Evolutionary conservation across 2,113 vertebrate genomes (phyloP), one percentile per base, ranked within the genome.

Genomic region (Cyanoderma ruficeps): DNA sequence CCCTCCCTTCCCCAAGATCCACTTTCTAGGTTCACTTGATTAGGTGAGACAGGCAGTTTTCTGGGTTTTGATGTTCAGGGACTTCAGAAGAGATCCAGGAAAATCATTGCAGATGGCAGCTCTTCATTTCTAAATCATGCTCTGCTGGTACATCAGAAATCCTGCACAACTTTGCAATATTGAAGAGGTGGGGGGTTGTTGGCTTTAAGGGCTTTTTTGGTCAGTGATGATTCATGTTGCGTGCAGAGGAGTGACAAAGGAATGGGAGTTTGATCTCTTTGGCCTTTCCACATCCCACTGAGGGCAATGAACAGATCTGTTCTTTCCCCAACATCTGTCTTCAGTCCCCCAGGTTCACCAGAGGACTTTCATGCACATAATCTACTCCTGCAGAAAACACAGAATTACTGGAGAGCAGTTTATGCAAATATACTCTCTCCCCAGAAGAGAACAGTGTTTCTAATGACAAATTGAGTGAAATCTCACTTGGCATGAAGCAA

Each of bases 401-500:
- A 69, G 89, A 59, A 80, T 74, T 90, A 77, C 47, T 39, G 78
- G 44, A 90, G 64, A 90, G 37, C 42, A 47, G 44, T 83, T 74
- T 27, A 68, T 74, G 80, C n/a, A 94, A 95, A 95, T 63, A 83
- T 3, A 77, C 68, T 72, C 35, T 72, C 55, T 75, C 67, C 39
- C 88, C 87, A 83, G 78, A 89, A 96, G 53, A 94, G 68, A 95
- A 94, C 91, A 94, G 90, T 65, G 88, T 82, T 94, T 96, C 97
- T 96, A 97, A 94, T 89, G 89, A 94, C 94, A 97, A 97, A 96
- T 85, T 74, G 96, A 97, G 94, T 97, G 96, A 97, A 95, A 97
- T 78, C 88, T 94, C 90, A 91, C 89, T 96, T 89, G 92, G 92
- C 92, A 83, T 93, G 83, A 97, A 94, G 92, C 64, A 96, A 97